These are phyloP conservation scores for Masnerella sp. DNA, from an alignment of 2,888 invertebrate genomes.

Conservation along the genomic window DNA sequence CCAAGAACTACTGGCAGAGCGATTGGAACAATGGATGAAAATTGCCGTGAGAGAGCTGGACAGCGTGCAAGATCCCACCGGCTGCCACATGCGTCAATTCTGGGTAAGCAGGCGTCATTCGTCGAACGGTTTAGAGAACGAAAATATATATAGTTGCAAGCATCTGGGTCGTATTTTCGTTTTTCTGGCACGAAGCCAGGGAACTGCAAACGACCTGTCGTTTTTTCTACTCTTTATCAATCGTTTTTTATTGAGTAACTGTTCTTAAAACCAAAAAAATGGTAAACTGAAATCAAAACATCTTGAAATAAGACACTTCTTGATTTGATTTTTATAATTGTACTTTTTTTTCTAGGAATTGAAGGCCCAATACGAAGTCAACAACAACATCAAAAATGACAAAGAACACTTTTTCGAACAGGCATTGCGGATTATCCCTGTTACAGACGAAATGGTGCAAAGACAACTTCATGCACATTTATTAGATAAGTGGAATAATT, in stretches of 20 bases:
- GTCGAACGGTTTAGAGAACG: constrained; percentile 35
- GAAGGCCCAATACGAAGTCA: constrained; percentile 91
- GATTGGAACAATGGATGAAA: constrained; percentile 87
- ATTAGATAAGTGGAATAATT: constrained; percentile 86
- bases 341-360: constrained; percentile 80
- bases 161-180: constrained; percentile 58
- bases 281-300: too few species aligned
- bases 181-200: constrained; percentile 62
- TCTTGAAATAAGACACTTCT: too few species aligned
- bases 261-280: too few species aligned
- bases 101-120: constrained; percentile 80
- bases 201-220: constrained; percentile 21
- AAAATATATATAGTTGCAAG: constrained; percentile 49
- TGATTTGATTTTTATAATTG: neutral
- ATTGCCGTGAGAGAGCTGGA: constrained; percentile 85
- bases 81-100: constrained; percentile 88
- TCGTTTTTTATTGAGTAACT: too few species aligned
- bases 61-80: constrained; percentile 82
- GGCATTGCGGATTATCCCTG: constrained; percentile 86
- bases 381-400: constrained; percentile 87
- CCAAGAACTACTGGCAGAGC: constrained; percentile 86
- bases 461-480: constrained; percentile 87
- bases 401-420: constrained; percentile 86
- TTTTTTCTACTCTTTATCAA: too few species aligned
- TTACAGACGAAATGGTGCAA: constrained; percentile 91